A percentile compares a stretch with the other conserved stretches of the same genome.
phyloP scores from a whole-genome alignment of 2,888 invertebrate genomes.

The Saturnia japonica region DNA sequence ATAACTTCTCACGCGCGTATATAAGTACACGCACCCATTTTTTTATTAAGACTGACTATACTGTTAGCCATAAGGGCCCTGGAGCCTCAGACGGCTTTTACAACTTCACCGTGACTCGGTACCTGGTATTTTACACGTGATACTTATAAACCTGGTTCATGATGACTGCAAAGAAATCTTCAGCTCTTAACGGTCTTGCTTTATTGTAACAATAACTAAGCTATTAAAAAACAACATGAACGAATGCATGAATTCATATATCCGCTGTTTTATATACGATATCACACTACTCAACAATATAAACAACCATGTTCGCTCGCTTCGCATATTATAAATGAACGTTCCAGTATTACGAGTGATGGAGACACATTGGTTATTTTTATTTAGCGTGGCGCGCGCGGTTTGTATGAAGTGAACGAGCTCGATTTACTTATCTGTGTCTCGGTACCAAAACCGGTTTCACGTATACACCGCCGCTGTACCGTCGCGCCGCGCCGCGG shows the following conservation, averaged over 20 bases:
- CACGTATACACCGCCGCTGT: conserved; percentile 48
- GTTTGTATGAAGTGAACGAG: not conserved
- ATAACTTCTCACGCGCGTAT: no score
- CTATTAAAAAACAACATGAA: no score
- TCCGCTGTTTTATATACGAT: not conserved
- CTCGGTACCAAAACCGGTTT: conserved; percentile 31
- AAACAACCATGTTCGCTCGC: not conserved
- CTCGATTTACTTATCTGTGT: conserved; percentile 2
- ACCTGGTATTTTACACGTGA: no score
- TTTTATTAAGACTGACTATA: no score
- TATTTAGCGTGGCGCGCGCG: not conserved
- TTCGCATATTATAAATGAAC: not conserved
- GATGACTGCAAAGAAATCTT: no score
- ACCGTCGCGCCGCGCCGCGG: conserved; percentile 22
- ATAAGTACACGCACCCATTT: no score
- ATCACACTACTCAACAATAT: not conserved
- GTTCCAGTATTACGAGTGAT: not conserved
- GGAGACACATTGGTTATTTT: not conserved
- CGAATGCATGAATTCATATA: not conserved
- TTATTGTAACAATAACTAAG: no score
- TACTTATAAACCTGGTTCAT: no score
- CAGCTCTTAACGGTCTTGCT: no score
- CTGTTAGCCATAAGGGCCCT: no score
- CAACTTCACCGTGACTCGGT: no score
- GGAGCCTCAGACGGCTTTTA: no score